Base-by-base conservation (phyloP, 2,113 vertebrate genomes). In the Phalacrocorax aristotelis region DNA sequence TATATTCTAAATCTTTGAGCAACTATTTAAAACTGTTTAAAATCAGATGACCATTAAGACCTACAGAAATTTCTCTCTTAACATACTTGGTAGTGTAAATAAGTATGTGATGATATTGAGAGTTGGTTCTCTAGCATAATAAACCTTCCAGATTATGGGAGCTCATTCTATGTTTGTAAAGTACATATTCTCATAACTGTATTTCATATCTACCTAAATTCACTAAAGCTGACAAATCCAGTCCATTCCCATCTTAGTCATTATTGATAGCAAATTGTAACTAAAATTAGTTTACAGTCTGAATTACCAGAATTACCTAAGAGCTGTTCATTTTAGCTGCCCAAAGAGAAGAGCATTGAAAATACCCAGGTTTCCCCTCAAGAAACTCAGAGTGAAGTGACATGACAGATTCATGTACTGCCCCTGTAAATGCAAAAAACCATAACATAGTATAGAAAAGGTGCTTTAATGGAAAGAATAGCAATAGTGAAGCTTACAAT, bases 151-250 rank as follows among this genome's bases (percentile, higher is more conserved):
- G 19, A 27, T 72, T 61, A 79, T 72, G 16, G 52, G 20, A 85
- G 19, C 9, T 91, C 34, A 46, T 86, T 87, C 57, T 82, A 21
- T 38, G 49, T 14, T 46, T 64, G 15, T 42, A 38, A 68, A 84
- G 21, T n/a, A 30, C n/a, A 17, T 17, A 61, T 38, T 90, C 83
- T 66, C 21, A n/a, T 58, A 85, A 82, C 38, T 90, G 26, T 79
- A 68, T 88, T 96, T 91, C 90, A 68, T 94, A 92, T 74, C 68
- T 97, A 87, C 57, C 23, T 48, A 79, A 86, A 66, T 87, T 71
- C 92, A 90, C 81, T 91, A 94, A 85, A 96, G 83, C 34, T 93
- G 77, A 89, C 12, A 88, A 96, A 94, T 92, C 62, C 34, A 69
- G 44, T 95, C 93, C 83, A 88, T 91, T 93, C 54, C 21, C 30